Base-by-base conservation (phyloP, 2,888 invertebrate genomes). In the Cephus nigrinus region DNA sequence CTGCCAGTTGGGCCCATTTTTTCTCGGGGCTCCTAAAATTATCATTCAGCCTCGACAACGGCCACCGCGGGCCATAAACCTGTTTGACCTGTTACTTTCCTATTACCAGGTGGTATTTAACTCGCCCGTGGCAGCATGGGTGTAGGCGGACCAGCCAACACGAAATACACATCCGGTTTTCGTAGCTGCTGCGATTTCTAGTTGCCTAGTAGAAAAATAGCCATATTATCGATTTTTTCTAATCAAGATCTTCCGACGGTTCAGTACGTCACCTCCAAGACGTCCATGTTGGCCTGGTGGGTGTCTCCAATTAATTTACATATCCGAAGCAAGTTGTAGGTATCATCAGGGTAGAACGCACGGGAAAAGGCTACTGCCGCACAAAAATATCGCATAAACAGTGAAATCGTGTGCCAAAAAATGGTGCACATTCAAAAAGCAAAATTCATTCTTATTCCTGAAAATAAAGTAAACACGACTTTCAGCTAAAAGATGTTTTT, bases 171-270 rank as follows among this genome's bases (percentile, higher is more conserved):
- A 75, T 78, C 79, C 81, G 80, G 77, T 80, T 80, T 80, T 80
- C 76, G 75, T 78, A 77, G 75, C 74, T 75, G 75, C 78, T 78
- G 34, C 77, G 23, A 68, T 79, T 89, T 82, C 88, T 89, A 83
- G 84, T 89, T 83, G 85, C 89, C 89, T 89, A 88, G 84, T 89
- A 83, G 78, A 87, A 88, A 88, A 88, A 88, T 87, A 84, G 84
- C 81, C 84, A 76, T 75, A 82, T 83, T 87, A 89, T 89, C 89
- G 89, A 89, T 89, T 87, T 86, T 84, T 84, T 82, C 82, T 83
- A 83, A 88, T 88, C 86, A 81, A 80, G 83, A 84, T 84, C 81
- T 75, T 55, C 36, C 73, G 73, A 23, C 35, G 74, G 69, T 76
- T 71, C 73, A n/a, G 15, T 35, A 75, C 68, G 36, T 73, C 55